Conservation (phyloP, 2,113 vertebrate species). For the Alethe castanea region DNA sequence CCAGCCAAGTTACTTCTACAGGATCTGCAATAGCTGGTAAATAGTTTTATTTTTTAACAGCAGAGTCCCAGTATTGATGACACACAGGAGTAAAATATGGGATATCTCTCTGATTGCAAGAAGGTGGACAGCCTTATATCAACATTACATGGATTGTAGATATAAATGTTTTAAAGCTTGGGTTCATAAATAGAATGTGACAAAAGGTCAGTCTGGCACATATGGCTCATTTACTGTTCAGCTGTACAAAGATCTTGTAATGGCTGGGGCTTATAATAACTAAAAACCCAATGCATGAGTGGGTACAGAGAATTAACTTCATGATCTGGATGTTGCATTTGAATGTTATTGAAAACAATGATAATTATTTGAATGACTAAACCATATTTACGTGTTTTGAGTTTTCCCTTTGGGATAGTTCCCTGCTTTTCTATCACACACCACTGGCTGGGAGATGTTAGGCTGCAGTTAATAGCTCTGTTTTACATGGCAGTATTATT, state of each 20-base stretch:
- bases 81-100: not conserved
- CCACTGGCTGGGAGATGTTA: not conserved
- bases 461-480: slow-evolving; percentile 10
- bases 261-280: not conserved
- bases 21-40: not conserved
- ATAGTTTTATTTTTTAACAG: not conserved
- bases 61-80: not conserved
- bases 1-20: not conserved
- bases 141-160: not conserved
- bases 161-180: not conserved
- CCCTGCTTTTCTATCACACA: not conserved
- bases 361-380: slow-evolving; percentile 17
- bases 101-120: not conserved
- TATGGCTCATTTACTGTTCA: slow-evolving; percentile 21
- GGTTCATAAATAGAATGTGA: not conserved
- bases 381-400: slow-evolving; percentile 21
- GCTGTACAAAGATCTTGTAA: not conserved
- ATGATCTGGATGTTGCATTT: not conserved
- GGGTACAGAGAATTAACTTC: not conserved
- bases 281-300: not conserved
- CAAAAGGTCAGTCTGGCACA: not conserved
- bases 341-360: slow-evolving; percentile 18
- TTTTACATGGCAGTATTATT: not conserved
- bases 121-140: not conserved
- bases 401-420: not conserved